Evolutionary conservation across 92 coral and sea anemone genomes (phyloP).

Genomic region (Epizoanthus scotinus): DNA sequence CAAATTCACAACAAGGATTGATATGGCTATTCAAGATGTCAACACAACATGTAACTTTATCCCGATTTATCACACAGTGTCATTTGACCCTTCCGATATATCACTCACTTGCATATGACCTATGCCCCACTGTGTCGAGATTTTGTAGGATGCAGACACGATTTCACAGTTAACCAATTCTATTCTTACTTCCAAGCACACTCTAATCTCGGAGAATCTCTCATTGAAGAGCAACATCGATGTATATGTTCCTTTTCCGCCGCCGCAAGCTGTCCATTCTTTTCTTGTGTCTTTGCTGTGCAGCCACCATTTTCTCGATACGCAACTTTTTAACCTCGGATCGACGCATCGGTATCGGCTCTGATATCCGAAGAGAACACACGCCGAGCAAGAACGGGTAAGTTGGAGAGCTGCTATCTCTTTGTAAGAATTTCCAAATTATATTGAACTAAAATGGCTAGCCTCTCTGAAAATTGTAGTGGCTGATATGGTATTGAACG

Average conservation of each 20-base stretch:
- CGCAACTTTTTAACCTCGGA: neutral
- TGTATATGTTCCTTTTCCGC: conserved; percentile 25
- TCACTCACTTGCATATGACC: too few species aligned
- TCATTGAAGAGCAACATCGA: neutral
- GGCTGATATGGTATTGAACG: too few species aligned
- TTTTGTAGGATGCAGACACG: too few species aligned
- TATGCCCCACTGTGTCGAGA: too few species aligned
- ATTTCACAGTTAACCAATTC: neutral
- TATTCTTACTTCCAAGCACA: neutral
- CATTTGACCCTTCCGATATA: too few species aligned
- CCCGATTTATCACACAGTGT: too few species aligned
- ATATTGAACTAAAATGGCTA: too few species aligned
- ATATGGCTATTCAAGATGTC: too few species aligned
- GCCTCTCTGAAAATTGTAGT: too few species aligned
- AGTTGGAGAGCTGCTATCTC: neutral
- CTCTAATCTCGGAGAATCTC: neutral
- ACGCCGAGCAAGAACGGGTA: conserved; percentile 3
- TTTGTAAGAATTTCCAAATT: too few species aligned
- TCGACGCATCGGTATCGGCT: neutral
- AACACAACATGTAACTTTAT: too few species aligned
- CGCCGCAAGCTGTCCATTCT: conserved; percentile 28
- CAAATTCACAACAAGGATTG: too few species aligned
- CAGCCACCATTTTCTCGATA: neutral
- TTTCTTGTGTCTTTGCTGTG: conserved; percentile 12
- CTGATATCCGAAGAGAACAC: neutral